phyloP scores from a whole-genome alignment of 2,888 invertebrate genomes.

The Acronicta aceris region DNA sequence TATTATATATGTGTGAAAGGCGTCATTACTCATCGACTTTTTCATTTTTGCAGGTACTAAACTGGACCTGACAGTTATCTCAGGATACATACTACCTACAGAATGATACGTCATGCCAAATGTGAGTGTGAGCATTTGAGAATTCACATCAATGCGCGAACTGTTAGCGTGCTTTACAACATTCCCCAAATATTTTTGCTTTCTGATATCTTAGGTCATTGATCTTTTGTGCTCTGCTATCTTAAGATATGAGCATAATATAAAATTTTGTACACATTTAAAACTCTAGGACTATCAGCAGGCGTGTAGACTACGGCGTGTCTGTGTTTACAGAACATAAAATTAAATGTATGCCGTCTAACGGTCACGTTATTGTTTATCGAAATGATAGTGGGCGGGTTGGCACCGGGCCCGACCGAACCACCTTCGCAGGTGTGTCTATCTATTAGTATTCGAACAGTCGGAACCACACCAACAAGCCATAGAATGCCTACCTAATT shows the following conservation, averaged over 20 bases:
- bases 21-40: conserved; percentile 34
- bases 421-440: conserved; percentile 79
- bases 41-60: conserved; percentile 77
- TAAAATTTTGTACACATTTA: conserved; percentile 39
- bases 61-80: conserved; percentile 62
- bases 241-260: conserved; percentile 43
- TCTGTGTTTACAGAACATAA: conserved; percentile 67
- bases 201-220: conserved; percentile 59
- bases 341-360: conserved; percentile 70
- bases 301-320: conserved; percentile 40
- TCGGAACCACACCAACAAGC: conserved; percentile 45
- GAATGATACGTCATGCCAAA: conserved; percentile 63
- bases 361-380: conserved; percentile 80
- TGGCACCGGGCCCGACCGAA: conserved; percentile 72
- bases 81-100: conserved; percentile 61
- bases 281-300: conserved; percentile 40
- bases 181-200: conserved; percentile 46
- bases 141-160: conserved; percentile 56
- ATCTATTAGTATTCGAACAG: conserved; percentile 62
- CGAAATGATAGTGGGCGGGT: conserved; percentile 71
- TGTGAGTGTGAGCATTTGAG: conserved; percentile 63
- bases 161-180: conserved; percentile 47
- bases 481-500: conserved; percentile 63
- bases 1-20: conserved; percentile 15
- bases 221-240: conserved; percentile 56